Base-by-base conservation (phyloP, 2,888 invertebrate species). In the Tortrix viridana region DNA sequence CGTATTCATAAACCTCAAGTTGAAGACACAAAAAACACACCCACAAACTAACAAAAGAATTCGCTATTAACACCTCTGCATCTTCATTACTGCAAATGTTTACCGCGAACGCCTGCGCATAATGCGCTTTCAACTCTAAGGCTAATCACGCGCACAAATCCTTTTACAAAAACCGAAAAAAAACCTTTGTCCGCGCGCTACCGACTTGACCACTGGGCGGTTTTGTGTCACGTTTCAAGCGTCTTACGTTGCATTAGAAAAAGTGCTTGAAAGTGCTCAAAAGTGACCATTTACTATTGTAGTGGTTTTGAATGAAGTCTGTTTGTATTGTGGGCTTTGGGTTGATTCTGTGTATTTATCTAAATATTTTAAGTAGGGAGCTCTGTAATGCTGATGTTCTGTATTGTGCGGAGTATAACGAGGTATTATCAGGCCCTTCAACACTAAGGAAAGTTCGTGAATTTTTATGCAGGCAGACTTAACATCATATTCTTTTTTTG, bases 141-240 rank as follows among this genome's bases (percentile, higher is more conserved):
- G 44, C 71, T 69, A 73, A 77, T 78, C 76, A 71, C 55, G 65
- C 74, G 65, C 68, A 70, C 65, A 76, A 79, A 82, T 79, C 78
- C 75, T 73, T 76, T 81, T 80, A 79, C 71, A 73, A 58, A 64
- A 67, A 68, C 66, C 67, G 69, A 72, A 75, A 77, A 75, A 74
- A 69, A 72, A 76, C 65, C 73, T 76, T 75, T 73, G 74, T 74
- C 71, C 72, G 19, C 67, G 44, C 55, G 69, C 66, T 69, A 72
- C 74, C 62, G 72, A 72, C 68, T 66, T 82, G 82, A 84, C 84
- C 84, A 80, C 79, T 77, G 78, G 62, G 75, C 77, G 79, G 76
- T 74, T 69, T 72, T 73, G 70, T 73, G 65, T 74, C 71, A 43
- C 23, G 69, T 77, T 74, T 77, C 81, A 81, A 80, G 68, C 68